A percentile compares a stretch with the other conserved stretches of the same genome.
phyloP scores from a whole-genome alignment of 2,888 invertebrate species.

The Acleris sparsana region DNA sequence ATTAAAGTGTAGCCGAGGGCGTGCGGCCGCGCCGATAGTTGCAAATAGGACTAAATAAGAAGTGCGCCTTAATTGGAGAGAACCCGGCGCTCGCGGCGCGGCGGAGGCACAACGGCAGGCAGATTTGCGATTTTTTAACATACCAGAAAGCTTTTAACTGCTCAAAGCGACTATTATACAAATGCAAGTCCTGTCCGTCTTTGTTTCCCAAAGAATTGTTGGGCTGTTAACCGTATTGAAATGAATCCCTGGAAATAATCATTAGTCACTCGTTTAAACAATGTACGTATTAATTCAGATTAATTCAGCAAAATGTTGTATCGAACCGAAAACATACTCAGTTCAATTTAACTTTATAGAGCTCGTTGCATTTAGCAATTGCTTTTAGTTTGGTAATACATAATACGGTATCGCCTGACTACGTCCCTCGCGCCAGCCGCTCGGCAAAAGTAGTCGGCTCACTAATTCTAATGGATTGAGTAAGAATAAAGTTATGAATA shows the following conservation, averaged over 20 bases:
- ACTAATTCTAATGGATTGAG: constrained; percentile 63
- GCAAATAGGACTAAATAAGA: constrained; percentile 74
- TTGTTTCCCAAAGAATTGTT: neutral
- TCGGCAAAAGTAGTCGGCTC: constrained; percentile 39
- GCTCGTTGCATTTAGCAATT: constrained; percentile 12
- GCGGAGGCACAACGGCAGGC: constrained; percentile 48
- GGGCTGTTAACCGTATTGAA: neutral
- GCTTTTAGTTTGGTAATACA: constrained; percentile 23
- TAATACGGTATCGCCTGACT: constrained; percentile 37
- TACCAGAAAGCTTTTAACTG: neutral
- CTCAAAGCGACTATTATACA: neutral
- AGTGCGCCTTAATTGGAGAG: constrained; percentile 72
- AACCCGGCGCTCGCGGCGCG: constrained; percentile 61
- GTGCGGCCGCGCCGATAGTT: constrained; percentile 52
- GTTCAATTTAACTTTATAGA: constrained; percentile 12
- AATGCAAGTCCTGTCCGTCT: neutral
- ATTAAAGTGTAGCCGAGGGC: constrained; percentile 57
- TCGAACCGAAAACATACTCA: constrained; percentile 1
- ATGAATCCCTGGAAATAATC: neutral
- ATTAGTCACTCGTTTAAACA: neutral
- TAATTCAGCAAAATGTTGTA: constrained; percentile 16
- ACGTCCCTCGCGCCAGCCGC: constrained; percentile 38
- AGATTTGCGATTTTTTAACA: constrained; percentile 47
- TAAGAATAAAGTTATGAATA: constrained; percentile 73
- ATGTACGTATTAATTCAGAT: neutral